Conservation (phyloP, 2,797 vertebrate species). For the Manis crassicaudata region DNA sequence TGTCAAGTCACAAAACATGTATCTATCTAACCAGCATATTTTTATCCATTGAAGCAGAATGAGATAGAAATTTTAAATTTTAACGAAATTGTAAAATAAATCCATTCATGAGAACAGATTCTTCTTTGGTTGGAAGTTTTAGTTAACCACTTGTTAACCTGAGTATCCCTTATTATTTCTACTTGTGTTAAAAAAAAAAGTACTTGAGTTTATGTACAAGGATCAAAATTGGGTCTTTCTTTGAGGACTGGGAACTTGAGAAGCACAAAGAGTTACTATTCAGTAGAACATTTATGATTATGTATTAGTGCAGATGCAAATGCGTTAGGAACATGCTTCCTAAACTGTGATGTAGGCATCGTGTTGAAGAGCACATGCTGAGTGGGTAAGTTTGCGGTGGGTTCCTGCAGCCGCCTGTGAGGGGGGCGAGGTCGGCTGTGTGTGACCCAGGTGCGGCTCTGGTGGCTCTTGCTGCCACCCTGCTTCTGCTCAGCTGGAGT, state of each 20-base stretch:
- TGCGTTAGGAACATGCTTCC: not conserved
- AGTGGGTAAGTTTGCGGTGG: not conserved
- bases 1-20: not conserved
- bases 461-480: not conserved
- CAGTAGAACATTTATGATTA: not conserved
- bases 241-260: not conserved
- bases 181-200: not conserved
- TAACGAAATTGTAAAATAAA: no score
- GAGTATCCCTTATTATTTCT: constrained; percentile 30
- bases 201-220: not conserved
- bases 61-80: not conserved
- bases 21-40: not conserved
- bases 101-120: not conserved
- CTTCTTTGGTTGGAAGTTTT: constrained; percentile 19
- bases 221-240: not conserved
- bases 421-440: not conserved
- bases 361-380: not conserved
- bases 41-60: not conserved
- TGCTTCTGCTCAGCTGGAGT: not conserved
- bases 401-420: not conserved
- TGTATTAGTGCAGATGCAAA: not conserved
- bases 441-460: not conserved
- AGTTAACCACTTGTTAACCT: not conserved
- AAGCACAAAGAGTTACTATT: not conserved
- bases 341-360: not conserved